A percentile compares a stretch with the other conserved stretches of the same genome.
These are phyloP conservation scores for Apis florea DNA, from an alignment of 1,140 invertebrate species.

Conservation along the genomic window DNA sequence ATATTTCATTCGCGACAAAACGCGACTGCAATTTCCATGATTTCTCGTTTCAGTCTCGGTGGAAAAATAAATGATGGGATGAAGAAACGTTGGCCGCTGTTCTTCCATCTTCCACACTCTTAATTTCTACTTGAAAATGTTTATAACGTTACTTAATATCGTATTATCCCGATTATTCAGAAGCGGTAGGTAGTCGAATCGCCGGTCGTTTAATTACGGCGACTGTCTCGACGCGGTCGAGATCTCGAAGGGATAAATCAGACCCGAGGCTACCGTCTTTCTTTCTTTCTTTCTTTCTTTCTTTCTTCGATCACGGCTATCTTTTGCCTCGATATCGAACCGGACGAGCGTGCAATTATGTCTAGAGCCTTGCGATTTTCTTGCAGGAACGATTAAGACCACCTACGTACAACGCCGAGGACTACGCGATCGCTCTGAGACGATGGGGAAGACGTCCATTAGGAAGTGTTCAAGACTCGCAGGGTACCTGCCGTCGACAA, in stretches of 20 bases:
- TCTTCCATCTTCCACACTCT: too few relatives aligned
- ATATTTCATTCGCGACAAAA: conserved; percentile 37
- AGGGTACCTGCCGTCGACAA: conserved; percentile 79
- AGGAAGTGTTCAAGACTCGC: conserved; percentile 72
- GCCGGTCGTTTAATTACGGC: neutral
- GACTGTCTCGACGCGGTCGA: neutral
- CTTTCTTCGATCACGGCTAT: neutral
- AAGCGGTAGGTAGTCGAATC: neutral
- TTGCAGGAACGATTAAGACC: conserved; percentile 89
- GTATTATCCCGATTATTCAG: neutral
- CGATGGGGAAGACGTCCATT: conserved; percentile 87
- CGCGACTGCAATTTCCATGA: conserved; percentile 21
- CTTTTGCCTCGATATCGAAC: neutral
- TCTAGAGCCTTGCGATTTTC: neutral
- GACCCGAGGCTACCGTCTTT: neutral
- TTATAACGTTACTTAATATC: neutral
- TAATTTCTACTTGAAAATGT: neutral
- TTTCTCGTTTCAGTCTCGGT: neutral
- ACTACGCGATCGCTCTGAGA: conserved; percentile 88
- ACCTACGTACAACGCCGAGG: conserved; percentile 92
- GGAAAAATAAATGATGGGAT: neutral
- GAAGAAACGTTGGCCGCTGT: too few relatives aligned
- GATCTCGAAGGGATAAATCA: neutral
- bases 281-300: conserved; percentile 9
- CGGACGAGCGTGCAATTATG: neutral